A percentile compares a stretch with the other conserved stretches of the same genome.
Conservation (phyloP, 53 echinoderm and acorn worm genomes). For the Henricia sp. region DNA sequence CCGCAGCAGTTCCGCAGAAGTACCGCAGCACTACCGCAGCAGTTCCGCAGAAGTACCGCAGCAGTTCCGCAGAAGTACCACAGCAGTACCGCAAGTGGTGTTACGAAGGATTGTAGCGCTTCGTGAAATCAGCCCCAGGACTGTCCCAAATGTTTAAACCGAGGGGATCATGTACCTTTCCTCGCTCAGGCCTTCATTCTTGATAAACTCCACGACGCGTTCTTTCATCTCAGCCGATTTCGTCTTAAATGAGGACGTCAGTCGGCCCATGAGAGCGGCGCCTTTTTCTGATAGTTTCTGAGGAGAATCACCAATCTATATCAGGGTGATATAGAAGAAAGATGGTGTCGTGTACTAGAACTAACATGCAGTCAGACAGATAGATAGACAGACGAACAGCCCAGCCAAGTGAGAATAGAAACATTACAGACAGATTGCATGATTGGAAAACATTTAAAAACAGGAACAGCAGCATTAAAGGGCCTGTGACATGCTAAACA, state of each 20-base stretch:
- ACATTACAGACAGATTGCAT: neutral
- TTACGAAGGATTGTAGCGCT: neutral
- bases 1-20: no score
- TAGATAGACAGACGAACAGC: constrained; percentile 16
- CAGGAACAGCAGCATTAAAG: neutral
- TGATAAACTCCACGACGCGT: constrained; percentile 91
- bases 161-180: constrained; percentile 70
- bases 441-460: neutral
- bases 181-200: constrained; percentile 80
- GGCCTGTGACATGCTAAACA: no score
- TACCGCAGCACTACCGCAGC: no score
- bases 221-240: constrained; percentile 87
- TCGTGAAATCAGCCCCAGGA: no score
- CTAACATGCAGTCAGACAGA: constrained; percentile 50
- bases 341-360: constrained; percentile 32
- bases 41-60: no score
- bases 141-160: neutral
- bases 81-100: no score
- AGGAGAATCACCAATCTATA: constrained; percentile 89
- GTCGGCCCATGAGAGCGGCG: constrained; percentile 87
- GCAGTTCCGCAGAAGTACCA: no score
- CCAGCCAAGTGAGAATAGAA: neutral
- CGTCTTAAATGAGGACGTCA: constrained; percentile 84
- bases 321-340: constrained; percentile 20
- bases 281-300: constrained; percentile 90